Evolutionary conservation across 2,113 vertebrate genomes (phyloP), one percentile per base, ranked within the genome.

Genomic region (human): DNA sequence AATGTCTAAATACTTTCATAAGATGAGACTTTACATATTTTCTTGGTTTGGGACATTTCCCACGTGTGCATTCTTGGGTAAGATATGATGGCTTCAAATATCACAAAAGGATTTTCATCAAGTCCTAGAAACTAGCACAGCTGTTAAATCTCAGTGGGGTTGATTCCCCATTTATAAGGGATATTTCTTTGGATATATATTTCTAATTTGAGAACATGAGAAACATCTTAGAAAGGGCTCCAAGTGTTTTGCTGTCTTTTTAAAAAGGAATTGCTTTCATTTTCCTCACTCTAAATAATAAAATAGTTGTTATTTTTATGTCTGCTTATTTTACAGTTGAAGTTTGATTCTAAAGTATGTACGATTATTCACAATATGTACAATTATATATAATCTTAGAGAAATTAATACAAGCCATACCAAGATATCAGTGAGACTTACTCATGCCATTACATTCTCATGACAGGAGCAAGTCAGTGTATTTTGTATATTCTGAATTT

Each of bases 141-240:
- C 93, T 97, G 93, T 98, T 75, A 93, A 87, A 92, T 97, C 91
- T 97, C 96, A 87, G 52, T 92, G 94, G 89, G 14, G 35, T 32
- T 88, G 70, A 94, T 95, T 93, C 85, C 97, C 70, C 90, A 80
- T 72, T 94, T 97, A 88, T 50, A 9, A 79, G 79, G 85, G 95
- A 94, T 61, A 95, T 97, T 97, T 97, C 48, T 59, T 96, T 92
- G 40, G 61, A 59, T 92, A 72, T 92, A 57, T 97, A 95, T 92
- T 97, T 96, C 96, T 94, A 94, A 96, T 79, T 94, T 97, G 75
- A 92, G 61, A 97, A 94, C 84, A 84, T 93, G 91, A 70, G 81
- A 96, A 95, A 94, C 52, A 94, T 80, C 95, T 97, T 90, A 93
- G n/a, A 25, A 94, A 92, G 13, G 1, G n/a, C 35, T 94, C 88